These are phyloP conservation scores for Alces alces DNA, from an alignment of 2,113 vertebrate genomes.

Conservation along the genomic window DNA sequence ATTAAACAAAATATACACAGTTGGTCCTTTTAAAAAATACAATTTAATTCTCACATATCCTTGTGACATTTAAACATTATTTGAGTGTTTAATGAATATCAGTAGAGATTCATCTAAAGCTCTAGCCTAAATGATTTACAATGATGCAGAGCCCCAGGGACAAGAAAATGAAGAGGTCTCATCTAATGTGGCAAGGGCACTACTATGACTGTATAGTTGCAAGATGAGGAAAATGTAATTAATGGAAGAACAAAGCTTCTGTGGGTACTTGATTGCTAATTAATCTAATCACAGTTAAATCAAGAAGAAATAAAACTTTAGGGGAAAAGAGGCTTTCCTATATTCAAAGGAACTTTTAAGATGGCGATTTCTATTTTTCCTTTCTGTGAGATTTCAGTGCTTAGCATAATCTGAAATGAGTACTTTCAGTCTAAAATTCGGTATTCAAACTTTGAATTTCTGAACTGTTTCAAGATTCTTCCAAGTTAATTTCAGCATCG, in stretches of 20 bases:
- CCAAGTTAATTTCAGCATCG: not conserved
- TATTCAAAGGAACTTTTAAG: not conserved
- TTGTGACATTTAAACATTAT: not conserved
- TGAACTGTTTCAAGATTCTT: not conserved
- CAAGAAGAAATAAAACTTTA: not conserved
- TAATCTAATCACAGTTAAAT: constrained; percentile 42
- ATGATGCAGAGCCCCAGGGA: not conserved
- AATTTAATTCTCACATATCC: not conserved
- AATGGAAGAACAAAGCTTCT: constrained; percentile 21
- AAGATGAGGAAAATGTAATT: constrained; percentile 26
- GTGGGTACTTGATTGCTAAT: constrained; percentile 11
- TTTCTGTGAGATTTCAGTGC: not conserved
- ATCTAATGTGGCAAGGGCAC: not conserved
- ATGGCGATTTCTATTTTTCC: not conserved
- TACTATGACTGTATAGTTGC: not conserved
- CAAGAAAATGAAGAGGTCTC: not conserved
- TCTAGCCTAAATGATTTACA: not conserved
- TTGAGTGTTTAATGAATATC: constrained; percentile 34
- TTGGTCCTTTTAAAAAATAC: not conserved
- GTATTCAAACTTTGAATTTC: not conserved
- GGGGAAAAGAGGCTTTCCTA: not conserved
- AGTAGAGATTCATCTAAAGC: not conserved
- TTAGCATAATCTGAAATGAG: constrained; percentile 8
- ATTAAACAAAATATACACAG: not conserved
- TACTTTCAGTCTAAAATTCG: not conserved